phyloP scores from a whole-genome alignment of 2,888 invertebrate species.

The Tridacna crocea region DNA sequence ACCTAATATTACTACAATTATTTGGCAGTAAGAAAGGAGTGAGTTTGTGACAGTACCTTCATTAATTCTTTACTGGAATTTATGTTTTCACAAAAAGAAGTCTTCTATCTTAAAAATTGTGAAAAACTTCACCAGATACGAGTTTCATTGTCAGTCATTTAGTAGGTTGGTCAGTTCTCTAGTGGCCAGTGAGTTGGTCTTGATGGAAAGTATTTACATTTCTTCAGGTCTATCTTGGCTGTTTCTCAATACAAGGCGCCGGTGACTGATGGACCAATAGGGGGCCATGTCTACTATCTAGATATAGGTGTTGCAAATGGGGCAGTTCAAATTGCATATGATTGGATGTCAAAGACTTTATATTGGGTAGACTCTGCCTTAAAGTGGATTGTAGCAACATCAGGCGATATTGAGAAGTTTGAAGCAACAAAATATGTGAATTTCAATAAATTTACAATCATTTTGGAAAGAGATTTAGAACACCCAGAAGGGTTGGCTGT shows the following conservation, averaged over 20 bases:
- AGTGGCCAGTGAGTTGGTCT: too few species aligned
- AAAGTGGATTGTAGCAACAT: constrained; percentile 27
- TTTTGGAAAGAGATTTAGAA: constrained; percentile 28
- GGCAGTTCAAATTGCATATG: constrained; percentile 33
- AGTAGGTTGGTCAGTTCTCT: too few species aligned
- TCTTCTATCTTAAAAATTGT: too few species aligned
- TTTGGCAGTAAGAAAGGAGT: too few species aligned
- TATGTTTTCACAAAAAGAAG: too few species aligned
- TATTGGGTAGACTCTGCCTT: constrained; percentile 40
- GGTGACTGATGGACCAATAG: not conserved
- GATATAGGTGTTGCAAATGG: constrained; percentile 28
- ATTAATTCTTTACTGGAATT: too few species aligned
- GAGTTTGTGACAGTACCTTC: too few species aligned
- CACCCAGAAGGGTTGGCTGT: constrained; percentile 39
- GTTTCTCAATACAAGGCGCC: not conserved
- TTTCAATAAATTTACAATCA: constrained; percentile 24
- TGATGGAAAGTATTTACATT: not conserved
- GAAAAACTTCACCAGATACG: too few species aligned
- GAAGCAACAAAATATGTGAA: not conserved
- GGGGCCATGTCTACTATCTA: not conserved
- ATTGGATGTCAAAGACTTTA: constrained; percentile 39
- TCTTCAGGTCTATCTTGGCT: not conserved
- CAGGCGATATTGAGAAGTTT: constrained; percentile 15
- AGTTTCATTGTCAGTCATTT: too few species aligned
- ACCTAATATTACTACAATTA: too few species aligned